Base-by-base conservation (phyloP, 2,888 invertebrate species). In the Leptinotarsa tumamoca region DNA sequence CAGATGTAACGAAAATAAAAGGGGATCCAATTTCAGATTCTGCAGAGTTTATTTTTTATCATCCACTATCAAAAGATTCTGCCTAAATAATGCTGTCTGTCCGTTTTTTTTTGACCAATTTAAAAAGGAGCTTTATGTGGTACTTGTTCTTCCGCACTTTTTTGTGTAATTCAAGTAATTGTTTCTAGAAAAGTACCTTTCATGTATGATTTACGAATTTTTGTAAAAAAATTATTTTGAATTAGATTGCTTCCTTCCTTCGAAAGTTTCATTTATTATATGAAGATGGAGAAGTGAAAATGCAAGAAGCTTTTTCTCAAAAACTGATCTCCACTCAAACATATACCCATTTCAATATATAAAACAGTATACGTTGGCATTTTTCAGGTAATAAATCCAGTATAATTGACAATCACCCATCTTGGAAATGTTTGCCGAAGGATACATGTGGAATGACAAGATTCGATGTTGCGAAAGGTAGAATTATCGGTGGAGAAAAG, bases 401-500 rank as follows among this genome's bases (percentile, higher is more conserved):
- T 52, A n/a, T 5, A 15, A 69, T 74, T 13, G 67, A 69, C 50
- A 4, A 71, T 17, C 74, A 74, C 21, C 67, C 67, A 27, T 61
- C 70, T 18, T 74, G 74, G 74, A 66, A 67, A 67, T 74, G 21
- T 56, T 27, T 74, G 54, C 84, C 86, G 3, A 87, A 83, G 1
- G 88, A 85, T 0, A 70, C 71, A 15, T 82, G 82, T 71, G 82
- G 82, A 21, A 43, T 52, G 15, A 77, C 77, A 17, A 89, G 69
- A 56, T 56, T 88, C 15, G 21, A 63, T 17, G 49, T 23, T 13
- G 27, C 51, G n/a, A 85, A 90, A 0, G 91, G 92, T 82, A 89
- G 93, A 67, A 93, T 93, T 83, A 91, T 93, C 51, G 93, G 92
- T 1, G 93, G 93, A 1, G 83, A 87, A 51, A 89, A 90, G 68